Evolutionary conservation across 2,888 invertebrate genomes (phyloP).

Genomic region (Scaptomyza flava): DNA sequence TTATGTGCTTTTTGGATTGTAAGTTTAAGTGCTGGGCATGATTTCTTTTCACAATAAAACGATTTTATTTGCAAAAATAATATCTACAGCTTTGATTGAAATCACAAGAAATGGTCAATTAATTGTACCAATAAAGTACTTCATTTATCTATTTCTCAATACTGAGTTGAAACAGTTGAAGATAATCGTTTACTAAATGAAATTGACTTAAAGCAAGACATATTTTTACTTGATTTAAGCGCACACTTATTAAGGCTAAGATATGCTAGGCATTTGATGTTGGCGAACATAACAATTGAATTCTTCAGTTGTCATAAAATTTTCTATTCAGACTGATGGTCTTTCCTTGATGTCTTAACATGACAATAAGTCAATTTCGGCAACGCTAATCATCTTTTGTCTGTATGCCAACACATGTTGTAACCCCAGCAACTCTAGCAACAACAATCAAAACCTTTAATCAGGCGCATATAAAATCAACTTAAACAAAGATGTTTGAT

Average conservation of each 20-base stretch:
- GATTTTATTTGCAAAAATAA: too few species aligned
- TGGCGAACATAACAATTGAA: slow-evolving; percentile 34
- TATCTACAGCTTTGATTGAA: too few species aligned
- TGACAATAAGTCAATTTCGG: slow-evolving; percentile 49
- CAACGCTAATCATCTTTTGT: slow-evolving; percentile 51
- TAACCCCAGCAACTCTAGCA: background rate
- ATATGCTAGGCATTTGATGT: slow-evolving; percentile 21
- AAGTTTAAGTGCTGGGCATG: too few species aligned
- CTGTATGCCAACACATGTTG: slow-evolving; percentile 34
- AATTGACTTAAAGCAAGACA: background rate
- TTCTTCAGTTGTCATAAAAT: slow-evolving; percentile 31
- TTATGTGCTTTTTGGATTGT: too few species aligned
- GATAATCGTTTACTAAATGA: too few species aligned
- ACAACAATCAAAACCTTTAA: slow-evolving; percentile 41
- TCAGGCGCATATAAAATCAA: slow-evolving; percentile 58
- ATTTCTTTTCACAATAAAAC: too few species aligned
- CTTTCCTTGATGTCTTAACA: slow-evolving; percentile 22
- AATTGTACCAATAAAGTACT: background rate
- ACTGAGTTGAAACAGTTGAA: too few species aligned
- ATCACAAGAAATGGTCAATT: background rate
- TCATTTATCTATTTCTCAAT: too few species aligned
- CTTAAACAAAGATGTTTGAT: slow-evolving; percentile 34
- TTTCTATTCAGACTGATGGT: slow-evolving; percentile 26
- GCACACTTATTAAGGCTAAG: slow-evolving; percentile 9
- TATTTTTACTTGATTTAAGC: background rate